Base-by-base conservation (phyloP, 2,113 vertebrate species). In the Vulpes lagopus region DNA sequence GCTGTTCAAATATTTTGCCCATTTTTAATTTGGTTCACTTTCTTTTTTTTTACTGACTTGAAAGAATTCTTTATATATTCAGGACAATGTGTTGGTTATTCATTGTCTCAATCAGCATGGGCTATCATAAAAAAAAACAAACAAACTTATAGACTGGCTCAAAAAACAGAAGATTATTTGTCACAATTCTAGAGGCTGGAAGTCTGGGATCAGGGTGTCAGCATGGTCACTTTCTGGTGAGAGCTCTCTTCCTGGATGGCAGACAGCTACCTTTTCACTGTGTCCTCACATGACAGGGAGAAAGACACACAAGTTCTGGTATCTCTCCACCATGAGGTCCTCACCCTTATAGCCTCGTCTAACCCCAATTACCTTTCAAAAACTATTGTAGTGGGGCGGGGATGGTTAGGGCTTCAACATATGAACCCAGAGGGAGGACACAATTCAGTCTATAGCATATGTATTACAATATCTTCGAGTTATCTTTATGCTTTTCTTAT, bases 11-110 rank as follows among this genome's bases (percentile, higher is more conserved):
- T 93, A 85, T 89, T 93, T 69, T 96, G 53, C 9, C n/a, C 43
- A 93, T 93, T 95, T 95, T 94, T 83, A 81, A 80, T 89, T 97
- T 86, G 35, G 27, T 15, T 86, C 57, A 49, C 53, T 67, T 79
- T 88, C 67, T 82, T 76, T 89, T 91, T 90, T 90, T 53, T 60
- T 87, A 60, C 19, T 88, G 32, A 80, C 14, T 91, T 76, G 10
- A 53, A 81, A 71, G 79, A 76, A 11, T 60, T 96, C 8, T 86
- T 71, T 73, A 38, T 79, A 25, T 55, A 79, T 64, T 89, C 59
- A 23, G 19, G 38, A 62, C 78, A 74, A 15, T 84, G 55, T 78
- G 5, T 91, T 91, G 53, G 20, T 49, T 65, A n/a, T 53, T 49
- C 65, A 9, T n/a, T 91, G 27, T 57, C 49, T 79, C 64, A 20